Percentiles rank a stretch among this genome's conserved stretches.
Conservation (phyloP, 2,888 invertebrate species). For the Spisula solida region DNA sequence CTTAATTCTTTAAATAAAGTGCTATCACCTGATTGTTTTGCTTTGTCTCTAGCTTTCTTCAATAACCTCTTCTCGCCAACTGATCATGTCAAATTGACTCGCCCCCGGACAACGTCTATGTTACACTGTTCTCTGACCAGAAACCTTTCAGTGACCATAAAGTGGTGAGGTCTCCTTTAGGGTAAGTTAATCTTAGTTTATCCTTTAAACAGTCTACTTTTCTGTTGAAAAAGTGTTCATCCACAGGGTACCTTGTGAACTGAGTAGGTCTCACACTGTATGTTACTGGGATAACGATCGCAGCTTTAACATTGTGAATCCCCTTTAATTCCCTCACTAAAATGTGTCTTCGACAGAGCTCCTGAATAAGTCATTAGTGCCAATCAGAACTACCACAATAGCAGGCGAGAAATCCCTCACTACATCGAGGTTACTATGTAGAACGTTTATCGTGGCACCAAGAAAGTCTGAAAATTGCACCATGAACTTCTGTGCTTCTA, state of each 20-base stretch:
- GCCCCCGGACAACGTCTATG: too few species aligned
- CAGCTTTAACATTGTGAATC: background rate
- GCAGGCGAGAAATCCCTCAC: background rate
- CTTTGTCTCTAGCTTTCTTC: too few species aligned
- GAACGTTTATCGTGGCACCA: background rate
- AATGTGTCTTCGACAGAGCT: background rate
- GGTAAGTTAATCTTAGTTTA: background rate
- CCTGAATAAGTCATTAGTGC: background rate
- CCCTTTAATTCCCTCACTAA: background rate
- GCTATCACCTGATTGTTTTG: too few species aligned
- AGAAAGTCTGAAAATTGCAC: background rate
- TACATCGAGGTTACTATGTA: background rate
- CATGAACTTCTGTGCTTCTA: background rate
- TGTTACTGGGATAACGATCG: background rate
- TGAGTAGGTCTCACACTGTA: background rate
- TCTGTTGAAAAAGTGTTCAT: background rate
- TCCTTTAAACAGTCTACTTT: background rate
- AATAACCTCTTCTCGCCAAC: too few species aligned
- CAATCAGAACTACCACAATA: background rate
- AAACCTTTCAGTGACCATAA: background rate
- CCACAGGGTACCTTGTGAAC: background rate
- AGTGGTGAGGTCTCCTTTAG: background rate
- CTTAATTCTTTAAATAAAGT: too few species aligned
- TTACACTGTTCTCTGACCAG: too few species aligned
- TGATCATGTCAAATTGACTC: too few species aligned